phyloP scores from a whole-genome alignment of 2,797 vertebrate genomes.

The Philypnodon macrostomus region DNA sequence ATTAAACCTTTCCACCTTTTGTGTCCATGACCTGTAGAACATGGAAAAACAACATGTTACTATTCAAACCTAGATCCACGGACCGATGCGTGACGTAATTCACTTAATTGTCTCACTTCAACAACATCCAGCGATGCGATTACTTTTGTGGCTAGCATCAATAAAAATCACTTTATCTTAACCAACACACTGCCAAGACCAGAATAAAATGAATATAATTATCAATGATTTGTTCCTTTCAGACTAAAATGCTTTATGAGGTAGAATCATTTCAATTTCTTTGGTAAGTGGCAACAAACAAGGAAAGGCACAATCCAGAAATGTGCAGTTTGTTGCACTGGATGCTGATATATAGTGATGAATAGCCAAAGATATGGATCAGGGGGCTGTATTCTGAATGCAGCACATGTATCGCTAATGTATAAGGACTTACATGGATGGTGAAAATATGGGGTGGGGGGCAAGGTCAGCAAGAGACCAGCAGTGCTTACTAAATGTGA shows the following conservation, averaged over 20 bases:
- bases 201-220: constrained; percentile 2
- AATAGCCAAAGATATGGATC: constrained; percentile 14
- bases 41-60: constrained; percentile 3
- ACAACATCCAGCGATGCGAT: neutral
- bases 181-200: neutral
- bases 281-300: neutral
- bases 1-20: constrained; percentile 23
- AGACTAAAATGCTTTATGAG: neutral
- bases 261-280: neutral
- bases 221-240: neutral
- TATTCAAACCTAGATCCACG: neutral
- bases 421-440: constrained; percentile 28
- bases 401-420: constrained; percentile 15
- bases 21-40: constrained; percentile 9
- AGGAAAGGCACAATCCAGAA: constrained; percentile 1
- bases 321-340: neutral
- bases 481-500: neutral
- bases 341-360: neutral
- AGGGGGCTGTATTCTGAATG: constrained; percentile 26
- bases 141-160: neutral
- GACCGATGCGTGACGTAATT: constrained; percentile 1
- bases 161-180: neutral
- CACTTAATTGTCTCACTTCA: neutral
- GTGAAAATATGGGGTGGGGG: neutral
- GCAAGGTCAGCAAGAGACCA: constrained; percentile 24